These are phyloP conservation scores for Pomacea canaliculata DNA, from an alignment of 2,888 invertebrate species.

Conservation along the genomic window DNA sequence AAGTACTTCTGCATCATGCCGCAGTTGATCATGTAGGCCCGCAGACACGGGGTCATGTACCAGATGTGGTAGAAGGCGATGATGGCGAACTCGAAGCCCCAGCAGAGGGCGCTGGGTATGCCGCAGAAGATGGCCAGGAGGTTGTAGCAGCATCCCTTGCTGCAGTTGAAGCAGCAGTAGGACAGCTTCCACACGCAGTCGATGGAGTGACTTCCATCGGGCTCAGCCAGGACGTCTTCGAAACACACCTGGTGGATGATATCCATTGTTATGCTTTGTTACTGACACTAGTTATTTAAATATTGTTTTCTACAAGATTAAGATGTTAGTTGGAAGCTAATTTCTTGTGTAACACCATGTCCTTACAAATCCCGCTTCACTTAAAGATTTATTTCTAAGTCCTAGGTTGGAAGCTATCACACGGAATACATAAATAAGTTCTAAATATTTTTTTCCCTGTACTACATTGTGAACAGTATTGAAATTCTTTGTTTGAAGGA, in stretches of 20 bases:
- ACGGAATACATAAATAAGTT: too few relatives aligned
- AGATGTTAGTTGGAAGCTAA: too few relatives aligned
- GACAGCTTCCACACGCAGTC: constrained; percentile 83
- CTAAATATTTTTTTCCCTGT: too few relatives aligned
- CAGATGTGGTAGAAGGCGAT: constrained; percentile 78
- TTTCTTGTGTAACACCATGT: too few relatives aligned
- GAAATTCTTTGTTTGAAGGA: too few relatives aligned
- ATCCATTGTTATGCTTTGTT: too few relatives aligned
- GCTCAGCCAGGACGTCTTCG: constrained; percentile 58
- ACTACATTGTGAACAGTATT: too few relatives aligned
- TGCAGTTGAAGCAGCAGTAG: constrained; percentile 75
- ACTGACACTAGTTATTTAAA: too few relatives aligned
- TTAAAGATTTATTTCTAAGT: too few relatives aligned
- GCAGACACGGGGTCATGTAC: constrained; percentile 79
- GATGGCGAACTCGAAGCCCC: constrained; percentile 70
- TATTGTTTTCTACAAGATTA: too few relatives aligned
- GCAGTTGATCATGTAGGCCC: constrained; percentile 76
- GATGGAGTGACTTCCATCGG: constrained; percentile 67
- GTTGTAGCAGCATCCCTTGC: constrained; percentile 80
- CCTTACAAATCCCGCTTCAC: too few relatives aligned
- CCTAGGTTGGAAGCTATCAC: too few relatives aligned
- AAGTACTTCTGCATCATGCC: constrained; percentile 55
- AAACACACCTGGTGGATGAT: constrained; percentile 41
- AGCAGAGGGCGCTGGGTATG: constrained; percentile 78
- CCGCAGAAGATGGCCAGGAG: constrained; percentile 78